A percentile compares a stretch with the other conserved stretches of the same genome.
Evolutionary conservation across 2,797 vertebrate species (phyloP).

Genomic region (Gobionotothen gibberifrons): DNA sequence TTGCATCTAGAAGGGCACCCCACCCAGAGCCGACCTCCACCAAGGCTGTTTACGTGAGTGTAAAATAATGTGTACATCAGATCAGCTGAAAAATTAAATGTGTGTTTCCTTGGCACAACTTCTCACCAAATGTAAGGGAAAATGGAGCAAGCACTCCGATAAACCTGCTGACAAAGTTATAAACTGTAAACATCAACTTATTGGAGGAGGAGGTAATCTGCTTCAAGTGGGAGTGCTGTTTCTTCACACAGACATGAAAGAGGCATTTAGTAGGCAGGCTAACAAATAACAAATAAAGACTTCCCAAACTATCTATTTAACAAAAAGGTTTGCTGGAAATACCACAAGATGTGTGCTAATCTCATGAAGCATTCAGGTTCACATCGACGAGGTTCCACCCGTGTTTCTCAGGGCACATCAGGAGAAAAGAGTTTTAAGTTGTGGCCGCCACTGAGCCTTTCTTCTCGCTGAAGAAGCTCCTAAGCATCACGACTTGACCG

Average conservation of each 20-base stretch:
- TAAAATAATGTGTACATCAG: too few relatives aligned
- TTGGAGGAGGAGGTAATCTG: conserved; percentile 4
- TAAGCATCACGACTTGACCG: conserved; percentile 91
- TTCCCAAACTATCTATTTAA: conserved; percentile 4
- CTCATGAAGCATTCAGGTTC: conserved; percentile 21
- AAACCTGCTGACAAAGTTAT: too few relatives aligned
- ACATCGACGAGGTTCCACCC: background rate
- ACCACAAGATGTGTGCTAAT: conserved; percentile 14
- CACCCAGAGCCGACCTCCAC: too few relatives aligned
- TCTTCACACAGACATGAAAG: conserved; percentile 23
- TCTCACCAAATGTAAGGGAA: too few relatives aligned
- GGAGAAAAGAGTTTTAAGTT: conserved; percentile 72
- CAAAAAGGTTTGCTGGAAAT: conserved; percentile 15
- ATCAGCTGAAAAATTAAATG: too few relatives aligned
- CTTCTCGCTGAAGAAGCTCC: conserved; percentile 91
- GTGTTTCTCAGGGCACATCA: background rate
- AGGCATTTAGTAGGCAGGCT: conserved; percentile 4
- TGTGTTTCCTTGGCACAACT: too few relatives aligned
- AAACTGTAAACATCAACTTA: too few relatives aligned
- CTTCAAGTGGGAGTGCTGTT: conserved; percentile 20
- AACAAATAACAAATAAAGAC: conserved; percentile 11
- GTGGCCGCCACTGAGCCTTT: conserved; percentile 65
- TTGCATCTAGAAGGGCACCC: background rate
- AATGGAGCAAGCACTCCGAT: too few relatives aligned
- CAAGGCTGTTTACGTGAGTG: too few relatives aligned